phyloP scores from a whole-genome alignment of 2,797 vertebrate species.

The Propithecus deckenii region DNA sequence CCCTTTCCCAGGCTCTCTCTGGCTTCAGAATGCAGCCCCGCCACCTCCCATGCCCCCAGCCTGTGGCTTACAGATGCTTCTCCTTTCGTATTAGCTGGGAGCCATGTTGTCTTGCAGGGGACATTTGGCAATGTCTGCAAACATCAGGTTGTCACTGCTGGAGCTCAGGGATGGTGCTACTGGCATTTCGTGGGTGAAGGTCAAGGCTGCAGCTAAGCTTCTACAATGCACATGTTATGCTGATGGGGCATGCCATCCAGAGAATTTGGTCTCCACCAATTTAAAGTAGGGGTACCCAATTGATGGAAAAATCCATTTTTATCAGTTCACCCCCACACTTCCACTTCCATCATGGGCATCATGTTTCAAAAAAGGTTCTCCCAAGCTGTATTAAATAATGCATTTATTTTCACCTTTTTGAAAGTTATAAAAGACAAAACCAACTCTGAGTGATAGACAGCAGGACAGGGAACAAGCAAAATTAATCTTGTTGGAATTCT shows the following conservation, averaged over 20 bases:
- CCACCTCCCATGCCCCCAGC: neutral
- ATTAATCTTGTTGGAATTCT: neutral
- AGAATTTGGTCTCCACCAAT: neutral
- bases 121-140: neutral
- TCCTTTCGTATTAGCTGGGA: neutral
- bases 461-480: neutral
- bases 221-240: neutral
- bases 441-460: neutral
- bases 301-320: neutral
- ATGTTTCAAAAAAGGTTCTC: neutral
- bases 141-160: neutral
- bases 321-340: neutral
- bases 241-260: neutral
- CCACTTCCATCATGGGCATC: neutral
- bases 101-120: neutral
- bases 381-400: neutral
- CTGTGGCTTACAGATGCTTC: neutral
- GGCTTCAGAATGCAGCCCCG: neutral
- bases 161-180: neutral
- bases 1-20: neutral
- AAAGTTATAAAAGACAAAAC: slow-evolving; percentile 4
- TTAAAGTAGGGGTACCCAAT: neutral
- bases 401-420: neutral
- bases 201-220: neutral
- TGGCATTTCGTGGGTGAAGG: neutral